Percentiles rank a stretch among this genome's conserved stretches.
These are phyloP conservation scores for Conus ventricosus DNA, from an alignment of 1,140 invertebrate species.

Conservation along the genomic window DNA sequence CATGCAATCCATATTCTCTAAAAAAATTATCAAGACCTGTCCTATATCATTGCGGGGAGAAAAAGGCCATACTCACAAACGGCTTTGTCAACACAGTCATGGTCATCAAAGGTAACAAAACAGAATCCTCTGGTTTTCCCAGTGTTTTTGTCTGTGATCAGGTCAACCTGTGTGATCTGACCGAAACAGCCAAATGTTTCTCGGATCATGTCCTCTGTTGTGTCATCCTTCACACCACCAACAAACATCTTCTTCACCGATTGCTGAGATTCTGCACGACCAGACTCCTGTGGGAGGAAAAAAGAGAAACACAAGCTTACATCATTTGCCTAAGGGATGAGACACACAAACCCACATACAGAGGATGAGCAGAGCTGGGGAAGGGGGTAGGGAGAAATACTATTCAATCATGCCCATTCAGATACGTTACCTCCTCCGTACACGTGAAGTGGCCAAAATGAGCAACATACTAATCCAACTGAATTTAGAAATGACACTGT, in stretches of 20 bases:
- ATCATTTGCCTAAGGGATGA: no score
- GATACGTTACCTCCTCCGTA: no score
- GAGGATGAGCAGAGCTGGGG: background rate
- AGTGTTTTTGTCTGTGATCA: conserved; percentile 49
- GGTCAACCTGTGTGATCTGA: conserved; percentile 43
- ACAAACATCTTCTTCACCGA: conserved; percentile 90
- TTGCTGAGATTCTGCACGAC: conserved; percentile 27
- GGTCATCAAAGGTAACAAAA: conserved; percentile 70
- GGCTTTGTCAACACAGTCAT: conserved; percentile 69
- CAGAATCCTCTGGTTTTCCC: conserved; percentile 64
- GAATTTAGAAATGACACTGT: no score
- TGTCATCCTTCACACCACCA: conserved; percentile 77
- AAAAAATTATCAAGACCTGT: no score
- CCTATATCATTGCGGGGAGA: background rate
- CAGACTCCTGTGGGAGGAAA: background rate
- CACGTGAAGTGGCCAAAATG: no score
- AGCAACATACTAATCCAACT: no score
- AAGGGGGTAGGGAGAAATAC: no score
- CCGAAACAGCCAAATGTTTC: conserved; percentile 53
- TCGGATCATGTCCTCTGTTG: conserved; percentile 49
- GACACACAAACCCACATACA: background rate
- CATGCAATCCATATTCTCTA: no score
- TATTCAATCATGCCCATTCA: no score
- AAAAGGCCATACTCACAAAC: conserved; percentile 44
- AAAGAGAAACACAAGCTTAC: no score